Evolutionary conservation across 2,113 vertebrate genomes (phyloP).

Genomic region (Aldabrachelys gigantea): DNA sequence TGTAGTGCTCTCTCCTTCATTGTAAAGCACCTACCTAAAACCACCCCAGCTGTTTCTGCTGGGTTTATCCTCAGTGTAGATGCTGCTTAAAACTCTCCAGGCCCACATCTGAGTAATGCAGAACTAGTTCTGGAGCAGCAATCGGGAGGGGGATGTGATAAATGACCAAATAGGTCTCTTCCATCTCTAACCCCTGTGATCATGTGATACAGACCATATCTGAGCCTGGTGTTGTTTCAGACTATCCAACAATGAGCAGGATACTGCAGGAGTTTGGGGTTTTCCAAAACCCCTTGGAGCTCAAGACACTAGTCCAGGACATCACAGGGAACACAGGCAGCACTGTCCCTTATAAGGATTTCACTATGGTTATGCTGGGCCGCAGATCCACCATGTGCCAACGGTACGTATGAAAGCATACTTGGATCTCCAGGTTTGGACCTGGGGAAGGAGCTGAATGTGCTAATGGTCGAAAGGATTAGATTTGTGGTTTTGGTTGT

Average conservation of each 20-base stretch:
- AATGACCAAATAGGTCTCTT: neutral
- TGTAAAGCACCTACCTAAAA: too few relatives aligned
- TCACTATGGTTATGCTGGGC: slow-evolving; percentile 48
- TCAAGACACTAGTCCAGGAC: neutral
- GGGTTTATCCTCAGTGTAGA: neutral
- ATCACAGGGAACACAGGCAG: rapidly evolving
- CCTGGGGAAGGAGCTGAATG: neutral
- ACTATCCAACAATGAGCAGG: neutral
- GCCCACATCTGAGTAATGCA: too few relatives aligned
- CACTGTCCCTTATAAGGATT: slow-evolving; percentile 16
- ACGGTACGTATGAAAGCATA: slow-evolving; percentile 23
- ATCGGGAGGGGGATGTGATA: neutral
- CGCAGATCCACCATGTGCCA: slow-evolving; percentile 36
- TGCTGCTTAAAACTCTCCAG: neutral
- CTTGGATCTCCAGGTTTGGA: neutral
- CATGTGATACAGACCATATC: neutral
- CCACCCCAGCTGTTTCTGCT: too few relatives aligned
- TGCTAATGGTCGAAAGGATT: neutral
- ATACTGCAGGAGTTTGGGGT: neutral
- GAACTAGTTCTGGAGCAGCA: too few relatives aligned
- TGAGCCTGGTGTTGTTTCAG: neutral
- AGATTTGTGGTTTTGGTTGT: neutral
- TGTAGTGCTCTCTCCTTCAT: neutral
- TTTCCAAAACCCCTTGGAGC: neutral
- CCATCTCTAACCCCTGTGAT: neutral